phyloP scores from a whole-genome alignment of 2,113 vertebrate genomes.

The Patagioenas fasciata region DNA sequence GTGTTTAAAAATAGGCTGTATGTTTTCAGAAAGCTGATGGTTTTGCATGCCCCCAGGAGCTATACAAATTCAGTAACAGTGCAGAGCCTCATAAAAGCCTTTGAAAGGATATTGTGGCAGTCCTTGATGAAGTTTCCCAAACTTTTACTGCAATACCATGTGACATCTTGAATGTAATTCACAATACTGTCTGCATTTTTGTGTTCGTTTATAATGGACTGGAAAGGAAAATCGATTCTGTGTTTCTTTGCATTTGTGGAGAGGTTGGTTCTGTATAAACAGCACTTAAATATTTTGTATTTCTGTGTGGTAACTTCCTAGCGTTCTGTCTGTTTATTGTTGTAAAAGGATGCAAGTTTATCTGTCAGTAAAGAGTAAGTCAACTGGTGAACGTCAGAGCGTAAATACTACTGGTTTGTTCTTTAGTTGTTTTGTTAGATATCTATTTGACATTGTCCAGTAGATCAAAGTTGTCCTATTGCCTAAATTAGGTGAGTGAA shows the following conservation, averaged over 20 bases:
- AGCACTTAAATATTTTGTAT: neutral
- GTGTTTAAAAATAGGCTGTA: slow-evolving; percentile 36
- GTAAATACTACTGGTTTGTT: neutral
- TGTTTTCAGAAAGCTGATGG: slow-evolving; percentile 1
- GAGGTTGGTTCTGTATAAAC: neutral
- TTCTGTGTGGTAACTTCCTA: neutral
- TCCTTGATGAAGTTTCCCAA: neutral
- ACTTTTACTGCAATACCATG: neutral
- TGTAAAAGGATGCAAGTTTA: neutral
- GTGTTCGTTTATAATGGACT: neutral
- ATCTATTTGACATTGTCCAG: neutral
- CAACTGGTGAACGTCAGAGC: neutral
- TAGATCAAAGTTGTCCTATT: neutral
- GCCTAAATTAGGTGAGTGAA: neutral
- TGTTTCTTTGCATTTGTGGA: neutral
- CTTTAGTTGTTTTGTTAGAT: neutral
- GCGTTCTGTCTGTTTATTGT: neutral
- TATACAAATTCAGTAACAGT: neutral
- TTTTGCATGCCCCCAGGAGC: neutral
- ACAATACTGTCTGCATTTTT: neutral
- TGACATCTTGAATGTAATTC: neutral
- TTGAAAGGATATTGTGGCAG: neutral
- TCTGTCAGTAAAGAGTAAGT: neutral
- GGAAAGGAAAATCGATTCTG: neutral
- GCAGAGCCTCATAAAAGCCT: neutral